These are phyloP conservation scores for Argya squamiceps DNA, from an alignment of 2,797 vertebrate genomes.

Conservation along the genomic window DNA sequence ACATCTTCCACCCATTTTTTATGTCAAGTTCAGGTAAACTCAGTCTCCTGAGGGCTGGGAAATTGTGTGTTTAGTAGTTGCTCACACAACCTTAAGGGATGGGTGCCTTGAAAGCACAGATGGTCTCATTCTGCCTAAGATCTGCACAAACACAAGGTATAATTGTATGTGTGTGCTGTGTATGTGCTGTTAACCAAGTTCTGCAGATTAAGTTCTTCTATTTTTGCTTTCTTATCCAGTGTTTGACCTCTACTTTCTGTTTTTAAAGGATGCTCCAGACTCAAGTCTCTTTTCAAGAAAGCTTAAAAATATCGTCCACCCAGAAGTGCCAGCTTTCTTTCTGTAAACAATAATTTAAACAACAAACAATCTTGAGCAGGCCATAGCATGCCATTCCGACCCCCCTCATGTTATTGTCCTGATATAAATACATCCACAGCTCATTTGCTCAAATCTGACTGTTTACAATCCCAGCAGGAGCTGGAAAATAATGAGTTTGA, in stretches of 20 bases:
- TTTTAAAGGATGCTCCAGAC: background rate
- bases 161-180: rapidly evolving
- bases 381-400: background rate
- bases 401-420: slow-evolving; percentile 13
- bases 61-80: background rate
- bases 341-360: slow-evolving; percentile 55
- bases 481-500: slow-evolving; percentile 41
- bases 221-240: background rate
- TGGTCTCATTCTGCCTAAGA: background rate
- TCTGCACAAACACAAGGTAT: background rate
- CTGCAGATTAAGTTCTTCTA: background rate
- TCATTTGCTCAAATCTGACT: slow-evolving; percentile 44
- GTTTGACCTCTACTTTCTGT: background rate
- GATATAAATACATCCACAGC: slow-evolving; percentile 43
- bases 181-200: background rate
- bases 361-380: slow-evolving; percentile 25
- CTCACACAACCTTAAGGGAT: background rate
- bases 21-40: background rate
- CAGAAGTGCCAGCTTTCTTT: slow-evolving; percentile 17
- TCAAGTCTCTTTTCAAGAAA: background rate
- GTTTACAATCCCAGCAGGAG: slow-evolving; percentile 51
- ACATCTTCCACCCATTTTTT: background rate
- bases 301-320: background rate
- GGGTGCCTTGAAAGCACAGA: background rate
- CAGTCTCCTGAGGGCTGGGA: background rate